A percentile compares a stretch with the other conserved stretches of the same genome.
These are phyloP conservation scores for Calosoma granatense DNA, from an alignment of 1,140 invertebrate species.

Conservation along the genomic window DNA sequence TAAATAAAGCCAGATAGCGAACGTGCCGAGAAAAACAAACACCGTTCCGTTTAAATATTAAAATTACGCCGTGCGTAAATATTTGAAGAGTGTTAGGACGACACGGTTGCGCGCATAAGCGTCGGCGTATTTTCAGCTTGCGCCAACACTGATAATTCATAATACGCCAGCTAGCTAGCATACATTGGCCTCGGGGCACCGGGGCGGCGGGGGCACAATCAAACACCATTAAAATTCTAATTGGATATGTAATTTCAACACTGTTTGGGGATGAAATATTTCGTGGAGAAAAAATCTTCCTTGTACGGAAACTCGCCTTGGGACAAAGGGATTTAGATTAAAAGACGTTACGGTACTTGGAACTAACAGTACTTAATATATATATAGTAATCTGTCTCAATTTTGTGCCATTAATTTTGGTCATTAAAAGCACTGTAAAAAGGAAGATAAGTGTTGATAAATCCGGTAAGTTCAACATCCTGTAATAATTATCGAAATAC, in stretches of 20 bases:
- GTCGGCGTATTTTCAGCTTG: slow-evolving; percentile 7
- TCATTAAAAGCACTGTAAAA: no score
- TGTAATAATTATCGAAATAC: background rate
- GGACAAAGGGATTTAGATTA: no score
- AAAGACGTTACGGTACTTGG: no score
- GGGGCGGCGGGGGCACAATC: background rate
- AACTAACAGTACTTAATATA: no score
- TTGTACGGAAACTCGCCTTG: no score
- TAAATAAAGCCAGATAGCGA: slow-evolving; percentile 5
- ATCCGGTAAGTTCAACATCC: background rate
- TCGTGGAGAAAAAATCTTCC: no score
- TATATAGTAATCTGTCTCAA: no score
- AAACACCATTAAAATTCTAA: slow-evolving; percentile 9
- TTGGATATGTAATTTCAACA: background rate
- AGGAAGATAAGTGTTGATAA: no score
- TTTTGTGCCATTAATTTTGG: no score
- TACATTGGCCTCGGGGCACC: no score
- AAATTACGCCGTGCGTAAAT: slow-evolving; percentile 8
- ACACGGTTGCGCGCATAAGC: background rate
- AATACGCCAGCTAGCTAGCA: no score
- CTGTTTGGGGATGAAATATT: no score
- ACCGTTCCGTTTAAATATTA: slow-evolving; percentile 4
- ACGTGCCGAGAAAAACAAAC: slow-evolving; percentile 8
- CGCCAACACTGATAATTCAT: slow-evolving; percentile 4
- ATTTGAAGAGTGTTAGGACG: slow-evolving; percentile 8